Base-by-base conservation (phyloP, 2,797 vertebrate species). In the Phoxinus dragarum region DNA sequence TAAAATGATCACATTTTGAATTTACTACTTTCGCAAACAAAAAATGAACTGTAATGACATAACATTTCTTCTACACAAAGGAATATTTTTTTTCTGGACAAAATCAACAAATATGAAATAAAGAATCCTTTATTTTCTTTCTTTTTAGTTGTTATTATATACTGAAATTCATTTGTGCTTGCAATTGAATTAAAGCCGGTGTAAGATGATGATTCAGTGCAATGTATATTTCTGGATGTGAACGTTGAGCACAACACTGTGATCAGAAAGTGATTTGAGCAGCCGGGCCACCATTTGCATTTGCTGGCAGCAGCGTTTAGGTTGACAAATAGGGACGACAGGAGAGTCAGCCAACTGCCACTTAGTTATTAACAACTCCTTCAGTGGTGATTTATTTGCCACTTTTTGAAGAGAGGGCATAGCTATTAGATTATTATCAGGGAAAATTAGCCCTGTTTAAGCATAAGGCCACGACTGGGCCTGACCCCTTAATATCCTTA, bases 401-500 rank as follows among this genome's bases (percentile, higher is more conserved):
- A 93, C 95, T 95, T 95, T 96, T 94, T 95, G 93, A 95, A 95
- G 95, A 95, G 94, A 96, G 97, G 96, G 96, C 96, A 97, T 96
- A 97, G 96, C 97, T 97, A 95, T 96, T 97, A 94, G 95, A 97
- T 96, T 97, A 97, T 96, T 96, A 98, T 96, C 96, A 95, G 88
- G 91, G 91, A 94, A 98, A 99, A 99, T 98, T 97, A 99, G 97
- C 97, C 97, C 96, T 94, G 94, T 96, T 98, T 98, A 98, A 98
- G 97, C 94, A 93, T 96, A 96, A 96, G 97, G 96, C 96, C 96
- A 94, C 84, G 94, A 93, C 96, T 96, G 93, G 92, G 96, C 94
- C 93, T 98, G 98, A 99, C 98, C 98, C 94, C 96, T 97, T 99
- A 99, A 99, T 99, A 97, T 97, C 93, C 96, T 98, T 98, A 96